Base-by-base conservation (phyloP, 2,797 vertebrate genomes). In the Cryptoblepharus egeriae region DNA sequence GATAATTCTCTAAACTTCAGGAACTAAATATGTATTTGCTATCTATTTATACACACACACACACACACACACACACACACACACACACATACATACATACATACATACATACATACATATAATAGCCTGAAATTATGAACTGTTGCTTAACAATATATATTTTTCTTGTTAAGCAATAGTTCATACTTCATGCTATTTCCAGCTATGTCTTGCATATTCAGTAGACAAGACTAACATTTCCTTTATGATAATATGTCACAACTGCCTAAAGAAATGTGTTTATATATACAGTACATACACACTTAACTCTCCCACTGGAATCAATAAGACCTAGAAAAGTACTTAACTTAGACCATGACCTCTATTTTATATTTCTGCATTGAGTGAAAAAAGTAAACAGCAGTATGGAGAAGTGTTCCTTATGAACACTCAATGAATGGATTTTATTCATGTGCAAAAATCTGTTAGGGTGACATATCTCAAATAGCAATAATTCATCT, bases 171-270 rank as follows among this genome's bases (percentile, higher is more conserved):
- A 75, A 81, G 8, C 8, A 75, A 28, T 55, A 67, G 28, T 57
- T 79, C 12, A 78, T 67, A 78, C 67, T 78, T 37, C 32, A 68
- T 78, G 30, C 28, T 78, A 26, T 26, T 65, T 52, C 49, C 63
- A 37, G 42, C 30, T 52, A 39, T 58, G 22, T 77, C 42, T 9
- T 52, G 52, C 13, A 67, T 68, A 78, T 68, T 13, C 61, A n/a
- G n/a, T n/a, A n/a, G n/a, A 65, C 32, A 77, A 24, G 39, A 77
- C 24, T 15, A 28, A 60, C 35, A 65, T 77, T 77, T 76, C 26
- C 12, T 22, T 77, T 65, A 22, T 52, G 30, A 26, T 52, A 65
- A 45, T 60, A 60, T 30, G 10, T 42, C 9, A 76, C 5, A 76
- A 63, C 28, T 30, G 18, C 30, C 5, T n/a, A n/a, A 37, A 37